These are phyloP conservation scores for Chromoteleia sp. DNA, from an alignment of 2,888 invertebrate species.

Conservation along the genomic window DNA sequence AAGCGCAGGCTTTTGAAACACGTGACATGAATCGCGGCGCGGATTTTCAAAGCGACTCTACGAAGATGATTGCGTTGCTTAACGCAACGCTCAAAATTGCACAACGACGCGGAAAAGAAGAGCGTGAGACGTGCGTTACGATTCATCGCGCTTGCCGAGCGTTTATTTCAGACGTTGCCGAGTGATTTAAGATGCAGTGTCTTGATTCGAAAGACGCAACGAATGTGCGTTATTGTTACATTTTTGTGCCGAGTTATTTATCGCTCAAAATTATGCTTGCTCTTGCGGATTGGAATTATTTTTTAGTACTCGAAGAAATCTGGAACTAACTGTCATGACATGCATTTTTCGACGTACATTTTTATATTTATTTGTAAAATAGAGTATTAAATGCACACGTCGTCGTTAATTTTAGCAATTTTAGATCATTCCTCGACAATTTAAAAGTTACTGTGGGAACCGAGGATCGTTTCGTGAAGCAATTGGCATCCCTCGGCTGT, in stretches of 20 bases:
- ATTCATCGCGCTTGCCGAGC: constrained; percentile 34
- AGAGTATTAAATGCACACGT: background rate
- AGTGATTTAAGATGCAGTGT: constrained; percentile 56
- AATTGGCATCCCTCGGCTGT: constrained; percentile 28
- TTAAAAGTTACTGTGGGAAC: constrained; percentile 30
- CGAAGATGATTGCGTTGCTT: constrained; percentile 49
- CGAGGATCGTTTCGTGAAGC: constrained; percentile 22
- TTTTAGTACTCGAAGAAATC: background rate
- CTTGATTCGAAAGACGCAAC: constrained; percentile 38
- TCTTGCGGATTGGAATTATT: background rate
- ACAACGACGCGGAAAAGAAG: constrained; percentile 59
- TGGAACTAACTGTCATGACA: background rate
- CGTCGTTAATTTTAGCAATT: constrained; percentile 22
- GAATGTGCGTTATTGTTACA: constrained; percentile 49
- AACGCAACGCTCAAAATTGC: constrained; percentile 47
- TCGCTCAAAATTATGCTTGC: constrained; percentile 16
- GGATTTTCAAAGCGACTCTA: constrained; percentile 34
- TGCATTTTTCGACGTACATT: background rate
- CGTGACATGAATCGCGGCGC: constrained; percentile 37
- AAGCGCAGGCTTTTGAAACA: constrained; percentile 36
- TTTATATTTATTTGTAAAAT: background rate
- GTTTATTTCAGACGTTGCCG: constrained; percentile 29
- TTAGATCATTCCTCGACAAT: constrained; percentile 13
- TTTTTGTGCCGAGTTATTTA: constrained; percentile 30
- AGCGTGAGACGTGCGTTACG: constrained; percentile 58